Conservation (phyloP, 2,113 vertebrate genomes). For the Crotalus horridus region DNA sequence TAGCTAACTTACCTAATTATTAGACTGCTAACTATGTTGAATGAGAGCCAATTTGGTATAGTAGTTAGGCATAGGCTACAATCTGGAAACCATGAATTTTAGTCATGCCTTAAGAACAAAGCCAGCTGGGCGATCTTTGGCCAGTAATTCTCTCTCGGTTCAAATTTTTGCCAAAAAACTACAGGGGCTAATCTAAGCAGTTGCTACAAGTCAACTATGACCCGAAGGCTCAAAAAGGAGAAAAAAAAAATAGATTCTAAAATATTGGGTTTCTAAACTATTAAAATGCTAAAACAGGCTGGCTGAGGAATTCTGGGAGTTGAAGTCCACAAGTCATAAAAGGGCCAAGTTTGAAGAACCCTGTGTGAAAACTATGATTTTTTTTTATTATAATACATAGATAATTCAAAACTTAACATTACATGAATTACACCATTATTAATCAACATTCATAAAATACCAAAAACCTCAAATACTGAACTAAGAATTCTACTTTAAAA, state of each 20-base stretch:
- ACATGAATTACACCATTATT: background rate
- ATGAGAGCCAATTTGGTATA: background rate
- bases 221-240: background rate
- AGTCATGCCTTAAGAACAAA: background rate
- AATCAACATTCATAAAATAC: background rate
- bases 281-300: background rate
- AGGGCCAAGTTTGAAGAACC: no score
- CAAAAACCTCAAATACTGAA: background rate
- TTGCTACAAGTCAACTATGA: background rate
- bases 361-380: background rate
- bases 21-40: background rate
- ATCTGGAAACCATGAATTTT: background rate
- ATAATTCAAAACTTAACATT: background rate
- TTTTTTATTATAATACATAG: background rate
- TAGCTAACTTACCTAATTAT: background rate
- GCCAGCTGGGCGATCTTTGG: background rate
- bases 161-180: background rate
- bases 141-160: background rate
- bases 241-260: background rate
- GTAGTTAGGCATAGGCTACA: background rate
- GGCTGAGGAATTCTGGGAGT: no score
- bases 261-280: background rate
- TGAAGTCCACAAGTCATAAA: no score
- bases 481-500: background rate
- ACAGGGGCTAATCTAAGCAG: background rate